Evolutionary conservation across 2,888 invertebrate genomes (phyloP).

Genomic region (Parnassius apollo): DNA sequence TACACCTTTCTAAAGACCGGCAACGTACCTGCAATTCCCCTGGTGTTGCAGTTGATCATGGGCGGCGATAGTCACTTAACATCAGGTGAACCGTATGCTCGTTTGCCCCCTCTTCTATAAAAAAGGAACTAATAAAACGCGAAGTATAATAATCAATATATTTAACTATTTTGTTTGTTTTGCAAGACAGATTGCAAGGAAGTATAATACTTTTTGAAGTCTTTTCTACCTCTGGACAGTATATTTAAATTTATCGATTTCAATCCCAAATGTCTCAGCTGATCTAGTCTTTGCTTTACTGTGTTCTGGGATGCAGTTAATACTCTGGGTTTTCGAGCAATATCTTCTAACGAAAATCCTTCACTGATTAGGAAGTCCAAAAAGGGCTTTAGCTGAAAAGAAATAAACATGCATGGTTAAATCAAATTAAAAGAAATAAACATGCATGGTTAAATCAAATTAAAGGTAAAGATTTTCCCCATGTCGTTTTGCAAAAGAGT

Average conservation of each 20-base stretch:
- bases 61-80: no score
- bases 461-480: no score
- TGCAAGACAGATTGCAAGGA: conserved; percentile 38
- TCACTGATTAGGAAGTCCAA: conserved; percentile 79
- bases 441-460: no score
- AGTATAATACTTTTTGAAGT: conserved; percentile 76
- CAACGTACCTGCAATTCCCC: no score
- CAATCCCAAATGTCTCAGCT: conserved; percentile 69
- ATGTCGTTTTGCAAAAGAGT: no score
- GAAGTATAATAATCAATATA: not conserved
- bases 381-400: conserved; percentile 78
- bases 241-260: conserved; percentile 74
- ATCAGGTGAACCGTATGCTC: no score
- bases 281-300: conserved; percentile 72
- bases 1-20: no score
- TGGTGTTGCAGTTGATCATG: no score
- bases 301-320: conserved; percentile 80
- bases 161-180: not conserved
- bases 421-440: conserved; percentile 35
- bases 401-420: conserved; percentile 1
- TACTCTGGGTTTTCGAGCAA: conserved; percentile 78
- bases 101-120: no score
- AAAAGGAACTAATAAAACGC: no score
- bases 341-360: conserved; percentile 75
- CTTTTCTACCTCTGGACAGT: conserved; percentile 78